These are phyloP conservation scores for Agelastica alni DNA, from an alignment of 2,888 invertebrate genomes.

Conservation along the genomic window DNA sequence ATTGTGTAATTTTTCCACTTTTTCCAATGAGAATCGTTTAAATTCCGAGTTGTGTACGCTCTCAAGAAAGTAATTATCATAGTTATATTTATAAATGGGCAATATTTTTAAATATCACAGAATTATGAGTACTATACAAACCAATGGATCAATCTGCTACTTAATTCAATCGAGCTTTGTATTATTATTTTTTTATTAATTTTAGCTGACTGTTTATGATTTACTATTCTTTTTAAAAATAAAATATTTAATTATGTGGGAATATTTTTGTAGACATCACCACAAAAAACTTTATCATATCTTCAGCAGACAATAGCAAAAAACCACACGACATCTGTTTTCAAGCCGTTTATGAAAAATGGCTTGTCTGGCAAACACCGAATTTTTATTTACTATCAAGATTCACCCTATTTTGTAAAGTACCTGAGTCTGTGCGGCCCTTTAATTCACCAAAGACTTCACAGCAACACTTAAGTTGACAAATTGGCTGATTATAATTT, in stretches of 20 bases:
- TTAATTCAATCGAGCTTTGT: too few species aligned
- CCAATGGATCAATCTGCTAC: too few species aligned
- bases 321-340: slow-evolving; percentile 31
- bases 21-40: too few species aligned
- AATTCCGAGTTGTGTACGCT: too few species aligned
- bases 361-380: slow-evolving; percentile 26
- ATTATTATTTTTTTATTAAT: too few species aligned
- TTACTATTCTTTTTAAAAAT: too few species aligned
- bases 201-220: too few species aligned
- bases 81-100: too few species aligned
- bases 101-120: slow-evolving; percentile 11
- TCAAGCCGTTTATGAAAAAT: slow-evolving; percentile 30
- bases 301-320: slow-evolving; percentile 22
- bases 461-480: slow-evolving; percentile 51
- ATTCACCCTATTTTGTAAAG: slow-evolving; percentile 23
- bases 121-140: too few species aligned
- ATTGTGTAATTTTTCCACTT: too few species aligned
- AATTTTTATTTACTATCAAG: slow-evolving; percentile 29
- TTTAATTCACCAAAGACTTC: too few species aligned
- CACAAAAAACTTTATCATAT: slow-evolving; percentile 11
- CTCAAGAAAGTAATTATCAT: too few species aligned
- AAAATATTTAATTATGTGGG: slow-evolving; percentile 7
- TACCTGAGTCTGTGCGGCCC: slow-evolving; percentile 33
- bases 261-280: slow-evolving; percentile 4
- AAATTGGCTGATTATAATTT: slow-evolving; percentile 56